Percentiles rank a stretch among this genome's conserved stretches.
Conservation (phyloP, 2,113 vertebrate species). For the Sapajus apella region DNA sequence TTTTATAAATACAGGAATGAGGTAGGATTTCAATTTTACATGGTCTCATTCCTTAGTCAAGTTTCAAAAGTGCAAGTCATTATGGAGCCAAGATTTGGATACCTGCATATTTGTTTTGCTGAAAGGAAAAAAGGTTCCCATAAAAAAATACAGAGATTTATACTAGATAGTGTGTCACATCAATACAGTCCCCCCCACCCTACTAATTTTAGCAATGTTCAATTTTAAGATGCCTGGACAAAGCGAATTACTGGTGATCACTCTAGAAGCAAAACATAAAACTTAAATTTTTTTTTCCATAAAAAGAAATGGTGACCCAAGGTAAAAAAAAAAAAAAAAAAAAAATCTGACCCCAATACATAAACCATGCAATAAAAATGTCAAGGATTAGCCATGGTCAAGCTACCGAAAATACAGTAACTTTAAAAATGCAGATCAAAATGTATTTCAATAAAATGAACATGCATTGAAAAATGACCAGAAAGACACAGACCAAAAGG, state of each 20-base stretch:
- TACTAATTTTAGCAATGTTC: not conserved
- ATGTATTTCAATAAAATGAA: conserved; percentile 18
- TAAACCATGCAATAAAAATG: not conserved
- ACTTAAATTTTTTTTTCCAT: not conserved
- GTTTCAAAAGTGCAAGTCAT: conserved; percentile 77
- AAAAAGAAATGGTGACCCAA: not conserved
- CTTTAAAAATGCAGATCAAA: not conserved
- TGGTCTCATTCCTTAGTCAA: not conserved
- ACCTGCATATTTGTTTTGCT: not conserved
- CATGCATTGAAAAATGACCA: not conserved
- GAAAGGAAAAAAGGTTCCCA: not conserved
- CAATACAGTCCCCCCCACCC: not conserved
- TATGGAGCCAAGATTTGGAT: not conserved
- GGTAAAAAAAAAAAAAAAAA: not conserved
- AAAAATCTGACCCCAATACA: not conserved
- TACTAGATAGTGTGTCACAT: not conserved
- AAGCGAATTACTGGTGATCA: not conserved
- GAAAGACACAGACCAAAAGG: not conserved
- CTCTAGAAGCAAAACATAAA: conserved; percentile 24
- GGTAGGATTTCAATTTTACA: conserved; percentile 48
- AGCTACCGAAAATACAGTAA: not conserved
- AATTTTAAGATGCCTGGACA: not conserved
- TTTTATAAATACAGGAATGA: conserved; percentile 42
- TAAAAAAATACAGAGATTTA: not conserved
- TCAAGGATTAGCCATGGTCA: conserved; percentile 18